A percentile compares a stretch with the other conserved stretches of the same genome.
phyloP scores from a whole-genome alignment of 2,888 invertebrate species.

The Rhimphoctona megacephalus region DNA sequence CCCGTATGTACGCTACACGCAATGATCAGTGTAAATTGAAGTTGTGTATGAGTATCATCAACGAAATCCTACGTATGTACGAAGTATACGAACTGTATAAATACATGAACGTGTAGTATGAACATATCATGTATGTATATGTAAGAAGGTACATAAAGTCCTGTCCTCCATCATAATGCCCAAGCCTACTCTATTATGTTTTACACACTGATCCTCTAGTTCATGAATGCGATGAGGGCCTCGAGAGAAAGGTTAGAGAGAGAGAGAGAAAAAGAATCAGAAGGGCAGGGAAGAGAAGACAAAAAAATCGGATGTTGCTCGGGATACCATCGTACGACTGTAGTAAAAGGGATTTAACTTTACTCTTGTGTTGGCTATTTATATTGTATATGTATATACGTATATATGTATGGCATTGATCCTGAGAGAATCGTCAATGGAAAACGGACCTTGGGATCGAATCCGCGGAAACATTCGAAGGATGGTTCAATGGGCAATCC shows the following conservation, averaged over 20 bases:
- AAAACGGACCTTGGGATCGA: constrained; percentile 41
- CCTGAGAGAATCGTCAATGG: constrained; percentile 39
- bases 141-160: constrained; percentile 17
- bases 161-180: constrained; percentile 51
- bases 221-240: constrained; percentile 45
- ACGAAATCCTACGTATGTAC: constrained; percentile 15
- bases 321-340: constrained; percentile 17
- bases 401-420: constrained; percentile 4
- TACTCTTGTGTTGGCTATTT: constrained; percentile 17
- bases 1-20: background rate
- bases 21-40: constrained; percentile 27
- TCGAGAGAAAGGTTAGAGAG: constrained; percentile 27
- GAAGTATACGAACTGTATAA: constrained; percentile 4
- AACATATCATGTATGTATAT: background rate
- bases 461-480: constrained; percentile 35
- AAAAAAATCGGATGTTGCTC: constrained; percentile 41
- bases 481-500: constrained; percentile 66
- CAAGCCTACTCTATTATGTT: constrained; percentile 40
- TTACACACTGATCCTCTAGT: constrained; percentile 29
- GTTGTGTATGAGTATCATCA: constrained; percentile 30
- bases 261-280: constrained; percentile 8
- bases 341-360: constrained; percentile 45
- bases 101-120: background rate
- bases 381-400: background rate
- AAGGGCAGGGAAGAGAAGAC: constrained; percentile 16